Percentiles rank a stretch among this genome's conserved stretches.
These are phyloP conservation scores for Notothenia coriiceps DNA, from an alignment of 2,113 vertebrate genomes.

Conservation along the genomic window DNA sequence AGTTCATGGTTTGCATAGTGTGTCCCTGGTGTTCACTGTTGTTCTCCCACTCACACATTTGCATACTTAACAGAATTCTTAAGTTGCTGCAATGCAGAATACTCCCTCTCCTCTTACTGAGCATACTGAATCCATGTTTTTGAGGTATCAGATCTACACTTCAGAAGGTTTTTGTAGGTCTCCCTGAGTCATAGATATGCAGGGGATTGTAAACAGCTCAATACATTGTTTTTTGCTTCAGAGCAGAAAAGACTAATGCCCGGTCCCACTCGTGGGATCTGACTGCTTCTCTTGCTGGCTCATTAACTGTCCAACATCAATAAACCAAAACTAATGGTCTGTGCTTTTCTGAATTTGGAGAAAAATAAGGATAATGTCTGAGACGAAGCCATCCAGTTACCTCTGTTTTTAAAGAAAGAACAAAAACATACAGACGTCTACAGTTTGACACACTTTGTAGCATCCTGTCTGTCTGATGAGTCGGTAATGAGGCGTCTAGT, in stretches of 20 bases:
- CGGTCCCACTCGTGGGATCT: conserved; percentile 2
- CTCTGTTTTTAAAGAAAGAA: conserved; percentile 26
- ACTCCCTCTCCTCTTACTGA: conserved; percentile 15
- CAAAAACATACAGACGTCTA: conserved; percentile 1
- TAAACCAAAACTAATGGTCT: background rate
- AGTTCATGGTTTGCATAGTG: conserved; percentile 37
- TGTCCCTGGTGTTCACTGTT: conserved; percentile 25
- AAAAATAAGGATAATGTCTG: conserved; percentile 1
- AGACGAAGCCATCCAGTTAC: conserved; percentile 43
- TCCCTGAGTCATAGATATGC: conserved; percentile 8
- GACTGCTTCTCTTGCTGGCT: conserved; percentile 19
- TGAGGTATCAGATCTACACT: conserved; percentile 3
- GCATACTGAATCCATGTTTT: background rate
- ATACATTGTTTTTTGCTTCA: conserved; percentile 23
- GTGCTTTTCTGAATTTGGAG: conserved; percentile 6
- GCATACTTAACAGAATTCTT: conserved; percentile 71
- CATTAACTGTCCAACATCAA: conserved; percentile 40
- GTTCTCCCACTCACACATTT: conserved; percentile 61
- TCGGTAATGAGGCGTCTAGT: conserved; percentile 54
- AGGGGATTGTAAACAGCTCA: conserved; percentile 18
- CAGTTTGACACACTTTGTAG: conserved; percentile 31
- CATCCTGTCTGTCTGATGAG: conserved; percentile 53
- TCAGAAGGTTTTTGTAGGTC: background rate
- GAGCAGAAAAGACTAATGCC: background rate
- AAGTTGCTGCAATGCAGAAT: conserved; percentile 66